A percentile compares a stretch with the other conserved stretches of the same genome.
These are phyloP conservation scores for Hemibagrus wyckioides DNA, from an alignment of 2,113 vertebrate genomes.

Conservation along the genomic window DNA sequence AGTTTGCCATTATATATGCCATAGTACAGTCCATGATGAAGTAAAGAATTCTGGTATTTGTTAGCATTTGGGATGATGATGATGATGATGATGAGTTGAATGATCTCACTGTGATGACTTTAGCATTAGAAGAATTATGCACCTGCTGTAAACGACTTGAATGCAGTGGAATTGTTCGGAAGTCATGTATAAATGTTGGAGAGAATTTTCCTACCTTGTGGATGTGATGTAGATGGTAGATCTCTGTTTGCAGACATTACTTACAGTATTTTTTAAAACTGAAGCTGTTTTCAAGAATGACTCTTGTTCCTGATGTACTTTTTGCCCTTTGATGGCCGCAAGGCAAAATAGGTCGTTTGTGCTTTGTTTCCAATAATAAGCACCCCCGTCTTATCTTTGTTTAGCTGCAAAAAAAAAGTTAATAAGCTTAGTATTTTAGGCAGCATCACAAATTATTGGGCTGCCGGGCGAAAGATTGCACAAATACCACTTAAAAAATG, in stretches of 20 bases:
- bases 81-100: neutral
- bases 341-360: neutral
- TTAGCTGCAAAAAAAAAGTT: slow-evolving; percentile 18
- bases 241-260: neutral
- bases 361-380: slow-evolving; percentile 25
- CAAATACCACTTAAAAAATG: slow-evolving; percentile 49
- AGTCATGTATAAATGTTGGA: neutral
- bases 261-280: neutral
- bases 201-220: neutral
- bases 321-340: neutral
- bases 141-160: neutral
- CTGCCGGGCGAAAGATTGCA: neutral
- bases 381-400: neutral
- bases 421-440: slow-evolving; percentile 34
- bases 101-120: neutral
- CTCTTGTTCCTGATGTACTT: neutral
- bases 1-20: neutral
- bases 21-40: neutral
- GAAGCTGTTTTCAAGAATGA: neutral
- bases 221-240: neutral
- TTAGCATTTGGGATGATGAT: no score
- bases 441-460: slow-evolving; percentile 56
- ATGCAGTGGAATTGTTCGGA: neutral
- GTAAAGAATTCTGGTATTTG: neutral
- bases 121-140: neutral